Percentiles rank a stretch among this genome's conserved stretches.
Conservation (phyloP, 2,797 vertebrate genomes). For the Toxotes lorentzi region DNA sequence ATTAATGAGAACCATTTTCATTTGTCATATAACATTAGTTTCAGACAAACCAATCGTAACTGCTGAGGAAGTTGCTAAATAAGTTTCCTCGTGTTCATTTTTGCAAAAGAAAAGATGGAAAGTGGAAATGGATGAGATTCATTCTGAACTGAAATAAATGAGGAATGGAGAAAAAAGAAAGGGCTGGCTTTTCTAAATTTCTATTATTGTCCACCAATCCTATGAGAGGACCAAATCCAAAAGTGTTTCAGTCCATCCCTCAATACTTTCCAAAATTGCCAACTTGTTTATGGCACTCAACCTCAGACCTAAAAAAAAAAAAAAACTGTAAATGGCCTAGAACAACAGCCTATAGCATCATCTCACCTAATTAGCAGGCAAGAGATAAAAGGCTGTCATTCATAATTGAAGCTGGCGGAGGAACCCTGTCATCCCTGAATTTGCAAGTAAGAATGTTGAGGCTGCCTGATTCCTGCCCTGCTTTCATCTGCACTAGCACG, state of each 20-base stretch:
- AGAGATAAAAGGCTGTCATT: conserved; percentile 86
- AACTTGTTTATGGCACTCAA: background rate
- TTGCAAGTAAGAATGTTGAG: conserved; percentile 80
- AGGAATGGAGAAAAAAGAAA: background rate
- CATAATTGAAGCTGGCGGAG: conserved; percentile 82
- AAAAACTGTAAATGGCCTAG: too few species aligned
- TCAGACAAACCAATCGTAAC: conserved; percentile 5
- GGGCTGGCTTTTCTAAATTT: background rate
- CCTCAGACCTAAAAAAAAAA: too few species aligned
- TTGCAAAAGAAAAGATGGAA: background rate
- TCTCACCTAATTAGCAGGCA: conserved; percentile 81
- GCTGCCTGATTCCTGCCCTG: conserved; percentile 70
- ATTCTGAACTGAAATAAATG: background rate
- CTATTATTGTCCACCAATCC: background rate
- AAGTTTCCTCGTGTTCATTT: background rate
- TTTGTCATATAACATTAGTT: conserved; percentile 29
- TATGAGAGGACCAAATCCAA: background rate
- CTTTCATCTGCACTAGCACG: conserved; percentile 78
- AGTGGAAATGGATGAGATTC: background rate
- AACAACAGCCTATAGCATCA: conserved; percentile 65
- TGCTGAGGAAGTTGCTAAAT: background rate
- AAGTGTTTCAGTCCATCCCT: background rate
- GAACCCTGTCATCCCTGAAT: conserved; percentile 82
- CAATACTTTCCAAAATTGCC: background rate
- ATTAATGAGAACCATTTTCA: conserved; percentile 23